These are phyloP conservation scores for Oceanodroma tethys DNA, from an alignment of 2,113 vertebrate genomes.

Conservation along the genomic window DNA sequence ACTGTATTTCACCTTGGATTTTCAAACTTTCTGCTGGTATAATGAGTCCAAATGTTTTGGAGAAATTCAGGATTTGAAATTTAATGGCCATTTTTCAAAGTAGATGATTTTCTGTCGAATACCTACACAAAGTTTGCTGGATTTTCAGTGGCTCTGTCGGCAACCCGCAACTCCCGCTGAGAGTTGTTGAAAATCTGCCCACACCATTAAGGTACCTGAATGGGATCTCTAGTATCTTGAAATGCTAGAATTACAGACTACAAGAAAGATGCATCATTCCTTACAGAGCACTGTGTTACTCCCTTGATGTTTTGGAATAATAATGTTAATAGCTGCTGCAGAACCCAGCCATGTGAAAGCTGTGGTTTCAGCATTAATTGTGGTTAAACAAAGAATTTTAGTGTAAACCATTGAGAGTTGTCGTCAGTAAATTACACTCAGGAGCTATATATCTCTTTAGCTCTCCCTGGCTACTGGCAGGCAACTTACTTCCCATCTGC, in stretches of 20 bases:
- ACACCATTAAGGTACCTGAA: neutral
- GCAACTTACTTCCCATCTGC: constrained; percentile 31
- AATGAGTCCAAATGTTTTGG: neutral
- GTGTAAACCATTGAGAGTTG: neutral
- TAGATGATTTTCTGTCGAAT: neutral
- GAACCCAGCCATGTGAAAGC: neutral
- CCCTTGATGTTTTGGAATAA: constrained; percentile 4
- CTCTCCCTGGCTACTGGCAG: neutral
- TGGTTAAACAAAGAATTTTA: constrained; percentile 43
- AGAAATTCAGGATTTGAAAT: neutral
- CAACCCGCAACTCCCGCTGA: neutral
- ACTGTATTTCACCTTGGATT: neutral
- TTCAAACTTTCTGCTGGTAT: neutral
- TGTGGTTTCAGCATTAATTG: constrained; percentile 29
- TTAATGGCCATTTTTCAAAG: neutral
- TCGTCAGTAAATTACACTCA: constrained; percentile 5
- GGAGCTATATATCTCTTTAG: neutral
- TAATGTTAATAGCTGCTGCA: neutral
- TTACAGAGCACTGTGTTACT: neutral
- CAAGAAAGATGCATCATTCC: constrained; percentile 11
- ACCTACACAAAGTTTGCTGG: neutral
- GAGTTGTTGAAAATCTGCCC: constrained; percentile 10
- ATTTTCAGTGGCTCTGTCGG: neutral
- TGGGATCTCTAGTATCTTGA: neutral
- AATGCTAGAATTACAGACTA: neutral